Percentiles rank a stretch among this genome's conserved stretches.
These are phyloP conservation scores for Lasiurus borealis DNA, from an alignment of 2,113 vertebrate genomes.

Conservation along the genomic window DNA sequence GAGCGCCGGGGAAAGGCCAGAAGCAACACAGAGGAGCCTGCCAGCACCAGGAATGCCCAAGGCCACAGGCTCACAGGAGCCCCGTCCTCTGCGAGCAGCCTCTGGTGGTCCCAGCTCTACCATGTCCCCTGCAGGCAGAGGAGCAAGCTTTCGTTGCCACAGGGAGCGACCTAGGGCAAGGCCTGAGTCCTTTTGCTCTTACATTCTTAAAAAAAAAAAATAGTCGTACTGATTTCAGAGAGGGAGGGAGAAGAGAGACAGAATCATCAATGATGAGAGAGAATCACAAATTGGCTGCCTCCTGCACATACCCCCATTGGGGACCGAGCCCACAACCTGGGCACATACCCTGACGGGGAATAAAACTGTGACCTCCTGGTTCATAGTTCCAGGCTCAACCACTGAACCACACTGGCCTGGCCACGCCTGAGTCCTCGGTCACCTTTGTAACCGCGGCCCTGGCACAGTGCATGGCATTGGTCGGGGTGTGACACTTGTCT, in stretches of 20 bases:
- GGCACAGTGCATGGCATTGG: not conserved
- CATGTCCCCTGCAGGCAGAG: accelerated
- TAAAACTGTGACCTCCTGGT: too few relatives aligned
- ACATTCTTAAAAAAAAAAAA: too few relatives aligned
- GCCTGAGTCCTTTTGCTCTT: not conserved
- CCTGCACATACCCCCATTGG: too few relatives aligned
- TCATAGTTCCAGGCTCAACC: too few relatives aligned
- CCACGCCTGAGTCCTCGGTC: not conserved
- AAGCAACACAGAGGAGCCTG: not conserved
- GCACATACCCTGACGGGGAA: too few relatives aligned
- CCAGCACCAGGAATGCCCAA: not conserved
- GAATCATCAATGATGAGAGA: too few relatives aligned
- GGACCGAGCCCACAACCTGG: too few relatives aligned
- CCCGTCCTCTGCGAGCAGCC: not conserved
- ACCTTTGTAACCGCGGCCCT: not conserved
- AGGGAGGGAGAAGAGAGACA: too few relatives aligned
- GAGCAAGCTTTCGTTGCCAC: too few relatives aligned
- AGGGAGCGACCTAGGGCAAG: accelerated
- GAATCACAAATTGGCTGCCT: too few relatives aligned
- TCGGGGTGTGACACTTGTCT: not conserved
- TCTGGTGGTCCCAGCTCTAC: accelerated
- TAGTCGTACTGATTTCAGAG: too few relatives aligned
- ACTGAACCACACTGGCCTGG: too few relatives aligned
- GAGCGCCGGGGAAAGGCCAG: not conserved
- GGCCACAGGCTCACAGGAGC: not conserved